Evolutionary conservation across 2,888 invertebrate species (phyloP).

Genomic region (Callinectes sapidus): DNA sequence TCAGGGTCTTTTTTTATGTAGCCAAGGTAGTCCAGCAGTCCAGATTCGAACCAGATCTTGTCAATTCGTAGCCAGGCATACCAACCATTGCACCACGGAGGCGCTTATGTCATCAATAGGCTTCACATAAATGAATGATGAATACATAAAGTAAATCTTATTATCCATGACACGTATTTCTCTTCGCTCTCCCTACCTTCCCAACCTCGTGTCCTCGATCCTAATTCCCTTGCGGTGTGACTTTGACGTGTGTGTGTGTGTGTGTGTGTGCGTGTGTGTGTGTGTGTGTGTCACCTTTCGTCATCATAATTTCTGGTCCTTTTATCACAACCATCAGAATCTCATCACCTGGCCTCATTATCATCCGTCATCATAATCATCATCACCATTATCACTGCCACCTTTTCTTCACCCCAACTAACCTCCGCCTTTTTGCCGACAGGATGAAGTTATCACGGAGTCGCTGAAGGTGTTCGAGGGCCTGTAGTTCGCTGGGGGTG

Average conservation of each 20-base stretch:
- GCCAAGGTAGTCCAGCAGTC: too few species aligned
- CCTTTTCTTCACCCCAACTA: not conserved
- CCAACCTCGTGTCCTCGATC: not conserved
- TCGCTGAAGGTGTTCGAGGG: constrained; percentile 64
- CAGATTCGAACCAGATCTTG: too few species aligned
- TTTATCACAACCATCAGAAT: not conserved
- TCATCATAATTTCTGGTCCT: not conserved
- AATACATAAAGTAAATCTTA: too few species aligned
- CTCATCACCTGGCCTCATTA: not conserved
- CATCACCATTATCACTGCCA: not conserved
- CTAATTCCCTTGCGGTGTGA: not conserved
- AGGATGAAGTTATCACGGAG: constrained; percentile 66
- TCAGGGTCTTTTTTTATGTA: too few species aligned
- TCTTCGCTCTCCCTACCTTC: constrained; percentile 9
- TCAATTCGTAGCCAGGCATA: too few species aligned
- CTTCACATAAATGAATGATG: too few species aligned
- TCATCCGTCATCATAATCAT: not conserved
- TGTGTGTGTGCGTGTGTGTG: too few species aligned
- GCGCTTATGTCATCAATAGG: too few species aligned
- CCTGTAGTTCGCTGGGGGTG: constrained; percentile 57
- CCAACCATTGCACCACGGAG: too few species aligned
- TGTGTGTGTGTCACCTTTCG: not conserved
- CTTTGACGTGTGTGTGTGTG: too few species aligned
- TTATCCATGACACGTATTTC: too few species aligned
- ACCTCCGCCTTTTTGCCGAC: not conserved